These are phyloP conservation scores for Mythimna ferrago DNA, from an alignment of 2,888 invertebrate species.

Conservation along the genomic window DNA sequence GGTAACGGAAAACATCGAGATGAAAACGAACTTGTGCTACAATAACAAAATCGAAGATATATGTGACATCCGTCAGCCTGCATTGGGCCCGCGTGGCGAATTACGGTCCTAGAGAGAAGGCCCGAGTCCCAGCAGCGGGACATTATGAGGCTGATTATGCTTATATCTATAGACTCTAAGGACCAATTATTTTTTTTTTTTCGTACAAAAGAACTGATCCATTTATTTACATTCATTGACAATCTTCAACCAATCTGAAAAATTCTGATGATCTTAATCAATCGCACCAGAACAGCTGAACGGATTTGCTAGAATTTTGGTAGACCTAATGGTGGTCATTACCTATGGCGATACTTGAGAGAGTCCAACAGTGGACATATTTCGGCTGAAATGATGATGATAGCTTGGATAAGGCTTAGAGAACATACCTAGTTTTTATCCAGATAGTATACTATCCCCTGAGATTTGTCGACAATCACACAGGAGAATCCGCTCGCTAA, in stretches of 20 bases:
- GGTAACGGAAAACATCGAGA: no score
- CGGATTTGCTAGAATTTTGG: not conserved
- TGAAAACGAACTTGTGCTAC: no score
- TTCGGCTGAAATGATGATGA: no score
- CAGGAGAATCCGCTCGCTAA: not conserved
- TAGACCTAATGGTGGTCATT: no score
- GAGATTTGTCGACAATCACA: not conserved
- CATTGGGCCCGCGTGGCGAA: no score
- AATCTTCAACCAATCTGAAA: not conserved
- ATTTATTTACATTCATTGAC: not conserved
- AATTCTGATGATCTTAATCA: not conserved
- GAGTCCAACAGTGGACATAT: no score
- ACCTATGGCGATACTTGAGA: no score
- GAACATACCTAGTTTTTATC: not conserved
- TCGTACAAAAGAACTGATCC: not conserved
- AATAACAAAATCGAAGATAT: no score
- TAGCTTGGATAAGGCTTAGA: not conserved
- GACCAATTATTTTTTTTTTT: constrained; percentile 6
- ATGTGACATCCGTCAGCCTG: no score
- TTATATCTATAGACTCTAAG: not conserved
- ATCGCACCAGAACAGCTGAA: not conserved
- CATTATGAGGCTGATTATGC: no score
- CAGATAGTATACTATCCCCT: not conserved
- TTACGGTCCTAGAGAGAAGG: no score
- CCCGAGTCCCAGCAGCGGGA: no score